A percentile compares a stretch with the other conserved stretches of the same genome.
Evolutionary conservation across 92 coral and sea anemone genomes (phyloP).

Genomic region (Epizoanthus stellaris): DNA sequence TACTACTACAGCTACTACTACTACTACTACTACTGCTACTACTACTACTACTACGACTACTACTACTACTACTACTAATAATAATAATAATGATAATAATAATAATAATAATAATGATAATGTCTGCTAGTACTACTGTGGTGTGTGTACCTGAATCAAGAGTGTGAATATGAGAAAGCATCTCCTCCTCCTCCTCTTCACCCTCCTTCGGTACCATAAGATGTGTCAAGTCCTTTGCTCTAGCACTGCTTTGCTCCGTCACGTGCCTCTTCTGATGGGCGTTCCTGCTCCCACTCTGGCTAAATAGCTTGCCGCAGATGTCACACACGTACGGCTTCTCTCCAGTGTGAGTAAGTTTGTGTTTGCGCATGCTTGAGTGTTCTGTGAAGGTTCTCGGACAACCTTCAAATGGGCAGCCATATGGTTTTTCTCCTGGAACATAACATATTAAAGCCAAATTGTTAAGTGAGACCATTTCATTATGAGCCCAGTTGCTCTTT

Average conservation of each 20-base stretch:
- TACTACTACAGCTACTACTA: not conserved
- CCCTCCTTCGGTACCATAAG: slow-evolving; percentile 55
- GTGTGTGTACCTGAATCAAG: slow-evolving; percentile 51
- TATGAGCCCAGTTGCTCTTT: no score
- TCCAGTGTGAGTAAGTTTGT: slow-evolving; percentile 87
- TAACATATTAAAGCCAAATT: not conserved
- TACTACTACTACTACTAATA: not conserved
- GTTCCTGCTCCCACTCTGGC: slow-evolving; percentile 92
- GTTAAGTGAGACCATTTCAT: no score
- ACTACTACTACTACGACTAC: not conserved
- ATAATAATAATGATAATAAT: not conserved
- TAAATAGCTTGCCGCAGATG: slow-evolving; percentile 84
- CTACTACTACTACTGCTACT: slow-evolving; percentile 9
- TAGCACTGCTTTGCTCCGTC: slow-evolving; percentile 16
- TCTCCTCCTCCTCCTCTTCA: slow-evolving; percentile 41
- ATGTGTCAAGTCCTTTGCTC: slow-evolving; percentile 34
- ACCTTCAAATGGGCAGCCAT: slow-evolving; percentile 70
- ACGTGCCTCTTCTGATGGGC: slow-evolving; percentile 84
- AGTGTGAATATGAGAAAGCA: slow-evolving; percentile 54
- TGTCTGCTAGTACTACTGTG: not conserved
- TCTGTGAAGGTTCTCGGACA: slow-evolving; percentile 89
- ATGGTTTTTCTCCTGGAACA: slow-evolving; percentile 80
- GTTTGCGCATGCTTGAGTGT: slow-evolving; percentile 90
- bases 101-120: no score
- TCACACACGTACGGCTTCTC: slow-evolving; percentile 85